A percentile compares a stretch with the other conserved stretches of the same genome.
phyloP scores from a whole-genome alignment of 2,797 vertebrate genomes.

The Tapirus indicus region DNA sequence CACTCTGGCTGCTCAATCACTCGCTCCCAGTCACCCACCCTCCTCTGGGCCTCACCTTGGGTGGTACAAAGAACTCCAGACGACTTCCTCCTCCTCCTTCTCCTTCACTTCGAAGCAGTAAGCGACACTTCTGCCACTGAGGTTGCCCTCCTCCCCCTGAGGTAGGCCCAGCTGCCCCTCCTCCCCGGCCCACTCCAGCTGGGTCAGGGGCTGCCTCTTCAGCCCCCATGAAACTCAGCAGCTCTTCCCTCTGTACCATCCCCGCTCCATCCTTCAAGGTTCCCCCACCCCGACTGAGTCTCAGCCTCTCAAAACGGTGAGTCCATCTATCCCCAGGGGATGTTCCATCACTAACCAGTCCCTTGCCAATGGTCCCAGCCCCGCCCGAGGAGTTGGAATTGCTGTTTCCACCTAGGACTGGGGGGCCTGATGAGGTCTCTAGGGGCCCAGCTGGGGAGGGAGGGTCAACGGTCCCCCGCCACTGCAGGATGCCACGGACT shows the following conservation, averaged over 20 bases:
- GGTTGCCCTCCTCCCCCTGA: slow-evolving; percentile 89
- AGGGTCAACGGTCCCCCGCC: slow-evolving; percentile 91
- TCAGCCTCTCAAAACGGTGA: slow-evolving; percentile 93
- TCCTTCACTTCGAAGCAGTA: slow-evolving; percentile 91
- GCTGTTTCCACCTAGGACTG: slow-evolving; percentile 86
- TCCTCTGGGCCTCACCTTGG: slow-evolving; percentile 90
- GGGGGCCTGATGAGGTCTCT: slow-evolving; percentile 87
- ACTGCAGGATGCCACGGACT: slow-evolving; percentile 95
- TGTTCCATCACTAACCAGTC: slow-evolving; percentile 80
- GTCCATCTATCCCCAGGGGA: slow-evolving; percentile 95
- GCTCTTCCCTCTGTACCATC: slow-evolving; percentile 85
- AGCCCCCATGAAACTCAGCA: slow-evolving; percentile 84
- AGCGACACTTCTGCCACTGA: slow-evolving; percentile 95
- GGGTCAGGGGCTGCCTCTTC: slow-evolving; percentile 84
- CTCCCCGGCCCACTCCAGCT: slow-evolving; percentile 72
- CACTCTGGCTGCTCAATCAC: background rate
- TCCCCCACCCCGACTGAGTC: slow-evolving; percentile 91
- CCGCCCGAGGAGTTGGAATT: slow-evolving; percentile 88
- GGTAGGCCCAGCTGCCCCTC: slow-evolving; percentile 61
- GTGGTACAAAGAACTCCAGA: slow-evolving; percentile 96
- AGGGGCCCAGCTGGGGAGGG: slow-evolving; percentile 78
- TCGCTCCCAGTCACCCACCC: background rate
- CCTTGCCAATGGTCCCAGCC: slow-evolving; percentile 80
- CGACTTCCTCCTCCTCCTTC: slow-evolving; percentile 93
- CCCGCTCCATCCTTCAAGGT: slow-evolving; percentile 83